These are phyloP conservation scores for Odontocolon sp. DNA, from an alignment of 2,888 invertebrate species.

Conservation along the genomic window DNA sequence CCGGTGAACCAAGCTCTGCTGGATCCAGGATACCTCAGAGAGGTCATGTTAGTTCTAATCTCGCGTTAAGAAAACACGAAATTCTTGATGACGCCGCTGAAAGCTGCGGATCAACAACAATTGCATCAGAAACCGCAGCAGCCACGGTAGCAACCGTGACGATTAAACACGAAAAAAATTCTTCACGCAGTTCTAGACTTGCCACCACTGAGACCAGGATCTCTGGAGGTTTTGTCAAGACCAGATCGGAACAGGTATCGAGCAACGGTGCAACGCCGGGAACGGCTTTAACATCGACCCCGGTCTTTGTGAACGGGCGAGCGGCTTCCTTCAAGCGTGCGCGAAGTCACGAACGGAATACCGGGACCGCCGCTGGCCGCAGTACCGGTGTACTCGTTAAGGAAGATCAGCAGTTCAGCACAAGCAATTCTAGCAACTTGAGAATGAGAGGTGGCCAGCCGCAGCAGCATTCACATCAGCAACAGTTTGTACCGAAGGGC, in stretches of 20 bases:
- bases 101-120: slow-evolving; percentile 8
- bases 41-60: slow-evolving; percentile 43
- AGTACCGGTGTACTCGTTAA: slow-evolving; percentile 32
- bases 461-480: slow-evolving; percentile 51
- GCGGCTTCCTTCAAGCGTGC: slow-evolving; percentile 70
- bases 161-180: slow-evolving; percentile 46
- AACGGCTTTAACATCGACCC: slow-evolving; percentile 35
- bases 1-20: slow-evolving; percentile 63
- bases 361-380: slow-evolving; percentile 34
- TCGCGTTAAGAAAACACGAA: slow-evolving; percentile 15
- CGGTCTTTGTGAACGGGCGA: slow-evolving; percentile 62
- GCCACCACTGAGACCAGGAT: slow-evolving; percentile 28
- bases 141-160: not conserved
- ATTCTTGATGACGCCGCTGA: slow-evolving; percentile 5
- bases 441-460: slow-evolving; percentile 65
- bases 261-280: slow-evolving; percentile 46
- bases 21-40: slow-evolving; percentile 70
- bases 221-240: slow-evolving; percentile 58
- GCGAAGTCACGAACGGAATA: slow-evolving; percentile 64
- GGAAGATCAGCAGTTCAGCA: slow-evolving; percentile 48
- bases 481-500: slow-evolving; percentile 65
- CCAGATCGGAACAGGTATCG: slow-evolving; percentile 53
- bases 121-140: not conserved
- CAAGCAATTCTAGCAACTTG: slow-evolving; percentile 61
- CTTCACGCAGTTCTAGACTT: slow-evolving; percentile 14